Conservation (phyloP, 2,888 invertebrate species). For the Zele albiditarsus region DNA sequence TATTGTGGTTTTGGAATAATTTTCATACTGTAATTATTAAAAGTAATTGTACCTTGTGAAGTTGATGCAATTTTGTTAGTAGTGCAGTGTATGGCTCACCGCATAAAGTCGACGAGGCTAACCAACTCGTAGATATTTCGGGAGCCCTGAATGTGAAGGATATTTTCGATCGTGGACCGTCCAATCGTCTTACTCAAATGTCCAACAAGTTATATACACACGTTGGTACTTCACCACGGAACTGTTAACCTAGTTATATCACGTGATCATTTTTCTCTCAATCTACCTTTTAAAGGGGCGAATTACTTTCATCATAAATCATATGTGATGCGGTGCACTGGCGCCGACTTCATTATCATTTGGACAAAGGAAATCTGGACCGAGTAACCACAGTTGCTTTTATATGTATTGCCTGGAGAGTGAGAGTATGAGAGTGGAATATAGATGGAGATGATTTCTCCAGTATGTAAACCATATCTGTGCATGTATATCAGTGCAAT, state of each 20-base stretch:
- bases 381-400: slow-evolving; percentile 6
- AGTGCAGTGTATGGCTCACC: slow-evolving; percentile 7
- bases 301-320: slow-evolving; percentile 31
- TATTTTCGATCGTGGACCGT: slow-evolving; percentile 40
- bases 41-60: not conserved
- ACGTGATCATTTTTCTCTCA: slow-evolving; percentile 13
- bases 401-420: slow-evolving; percentile 16
- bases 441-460: slow-evolving; percentile 26
- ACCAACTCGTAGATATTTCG: slow-evolving; percentile 42
- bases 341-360: slow-evolving; percentile 24
- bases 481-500: slow-evolving; percentile 35
- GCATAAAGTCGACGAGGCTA: slow-evolving; percentile 33
- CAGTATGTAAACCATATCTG: slow-evolving; percentile 29
- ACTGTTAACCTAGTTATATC: slow-evolving; percentile 31
- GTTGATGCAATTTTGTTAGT: slow-evolving; percentile 8
- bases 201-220: slow-evolving; percentile 21
- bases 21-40: not conserved
- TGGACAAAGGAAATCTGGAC: slow-evolving; percentile 34
- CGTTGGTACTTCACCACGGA: not conserved
- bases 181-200: slow-evolving; percentile 39
- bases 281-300: slow-evolving; percentile 8
- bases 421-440: not conserved
- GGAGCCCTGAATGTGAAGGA: slow-evolving; percentile 40
- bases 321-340: slow-evolving; percentile 24
- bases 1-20: not conserved